These are phyloP conservation scores for Sylvicapra grimmia DNA, from an alignment of 2,113 vertebrate genomes.

Conservation along the genomic window DNA sequence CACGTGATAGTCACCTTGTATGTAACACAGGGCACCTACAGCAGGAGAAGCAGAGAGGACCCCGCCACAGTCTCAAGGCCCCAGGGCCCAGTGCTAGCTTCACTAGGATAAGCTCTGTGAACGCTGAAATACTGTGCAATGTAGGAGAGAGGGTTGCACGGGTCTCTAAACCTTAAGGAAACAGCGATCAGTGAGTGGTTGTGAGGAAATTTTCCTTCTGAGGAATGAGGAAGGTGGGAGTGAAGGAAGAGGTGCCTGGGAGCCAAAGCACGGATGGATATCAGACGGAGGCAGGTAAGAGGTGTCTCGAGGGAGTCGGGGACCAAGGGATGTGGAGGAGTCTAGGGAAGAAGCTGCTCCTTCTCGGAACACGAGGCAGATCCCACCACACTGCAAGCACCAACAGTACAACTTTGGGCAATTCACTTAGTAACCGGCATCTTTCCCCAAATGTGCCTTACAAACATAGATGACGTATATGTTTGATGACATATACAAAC, in stretches of 20 bases:
- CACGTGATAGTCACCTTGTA: background rate
- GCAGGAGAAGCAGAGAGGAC: background rate
- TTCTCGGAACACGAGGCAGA: background rate
- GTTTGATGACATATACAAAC: background rate
- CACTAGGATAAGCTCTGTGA: background rate
- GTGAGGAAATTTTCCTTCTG: background rate
- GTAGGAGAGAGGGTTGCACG: background rate
- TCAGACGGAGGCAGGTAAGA: background rate
- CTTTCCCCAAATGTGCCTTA: background rate
- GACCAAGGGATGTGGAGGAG: background rate
- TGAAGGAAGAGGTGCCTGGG: background rate
- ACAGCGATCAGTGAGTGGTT: background rate
- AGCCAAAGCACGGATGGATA: background rate
- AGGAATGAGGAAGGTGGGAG: background rate
- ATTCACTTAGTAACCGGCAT: background rate
- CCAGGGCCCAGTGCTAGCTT: background rate
- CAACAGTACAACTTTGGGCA: background rate
- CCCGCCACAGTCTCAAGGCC: fast-evolving
- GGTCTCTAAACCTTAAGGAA: background rate
- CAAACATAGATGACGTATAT: background rate
- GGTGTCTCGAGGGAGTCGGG: background rate
- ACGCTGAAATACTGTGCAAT: fast-evolving
- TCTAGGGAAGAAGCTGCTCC: background rate
- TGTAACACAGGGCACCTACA: fast-evolving
- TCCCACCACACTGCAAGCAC: fast-evolving